Evolutionary conservation across 2,888 invertebrate species (phyloP).

Genomic region (Fragum whitleyi): DNA sequence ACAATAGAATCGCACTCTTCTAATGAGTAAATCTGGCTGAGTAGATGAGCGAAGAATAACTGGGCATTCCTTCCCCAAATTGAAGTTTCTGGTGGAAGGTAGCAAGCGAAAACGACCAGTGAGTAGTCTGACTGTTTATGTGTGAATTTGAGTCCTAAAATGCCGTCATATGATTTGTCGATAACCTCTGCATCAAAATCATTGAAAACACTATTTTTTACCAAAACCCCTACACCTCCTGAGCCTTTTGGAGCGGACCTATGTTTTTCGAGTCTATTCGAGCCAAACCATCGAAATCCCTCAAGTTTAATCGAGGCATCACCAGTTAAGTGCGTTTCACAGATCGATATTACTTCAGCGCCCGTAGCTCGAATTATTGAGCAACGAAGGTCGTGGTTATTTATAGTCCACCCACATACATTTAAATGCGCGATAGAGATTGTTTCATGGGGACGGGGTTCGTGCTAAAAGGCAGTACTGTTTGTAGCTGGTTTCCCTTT

Average conservation of each 20-base stretch:
- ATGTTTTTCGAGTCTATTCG: conserved; percentile 34
- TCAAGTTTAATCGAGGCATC: conserved; percentile 18
- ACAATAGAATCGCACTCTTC: background rate
- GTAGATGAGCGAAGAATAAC: background rate
- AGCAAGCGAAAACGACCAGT: background rate
- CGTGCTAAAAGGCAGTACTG: background rate
- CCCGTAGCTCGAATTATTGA: conserved; percentile 15
- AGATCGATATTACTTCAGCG: conserved; percentile 43
- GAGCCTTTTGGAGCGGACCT: conserved; percentile 38
- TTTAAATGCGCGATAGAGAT: conserved; percentile 43
- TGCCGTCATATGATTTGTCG: conserved; percentile 39
- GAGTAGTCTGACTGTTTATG: background rate
- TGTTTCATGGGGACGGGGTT: conserved; percentile 1
- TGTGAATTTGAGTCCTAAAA: conserved; percentile 26
- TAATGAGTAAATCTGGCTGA: background rate
- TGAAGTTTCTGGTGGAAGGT: background rate
- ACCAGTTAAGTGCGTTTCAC: conserved; percentile 37
- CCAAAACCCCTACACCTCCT: conserved; percentile 42
- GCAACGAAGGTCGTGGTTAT: conserved; percentile 39
- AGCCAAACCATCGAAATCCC: conserved; percentile 36
- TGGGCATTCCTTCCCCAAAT: background rate
- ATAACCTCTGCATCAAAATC: conserved; percentile 27
- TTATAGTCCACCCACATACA: conserved; percentile 53
- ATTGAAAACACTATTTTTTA: conserved; percentile 12
- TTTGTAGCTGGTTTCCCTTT: background rate